Evolutionary conservation across 2,888 invertebrate genomes (phyloP).

Genomic region (Pseudococcus viburni): DNA sequence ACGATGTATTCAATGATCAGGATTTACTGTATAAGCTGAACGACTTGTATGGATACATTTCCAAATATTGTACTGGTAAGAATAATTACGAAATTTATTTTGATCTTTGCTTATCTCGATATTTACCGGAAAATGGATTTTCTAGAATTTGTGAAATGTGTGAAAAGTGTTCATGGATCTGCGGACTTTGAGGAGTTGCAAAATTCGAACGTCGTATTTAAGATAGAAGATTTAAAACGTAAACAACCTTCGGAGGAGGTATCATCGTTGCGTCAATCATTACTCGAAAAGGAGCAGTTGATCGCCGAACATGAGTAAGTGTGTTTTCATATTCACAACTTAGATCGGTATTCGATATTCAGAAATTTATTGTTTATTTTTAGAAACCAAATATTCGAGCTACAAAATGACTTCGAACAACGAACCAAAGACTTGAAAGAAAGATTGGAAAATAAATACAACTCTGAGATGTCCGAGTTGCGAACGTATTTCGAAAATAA

Average conservation of each 20-base stretch:
- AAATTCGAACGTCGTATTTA: constrained; percentile 51
- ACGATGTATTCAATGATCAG: constrained; percentile 20
- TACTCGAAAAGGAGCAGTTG: constrained; percentile 36
- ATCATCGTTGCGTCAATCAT: background rate
- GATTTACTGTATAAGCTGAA: constrained; percentile 55
- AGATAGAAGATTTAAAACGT: constrained; percentile 50
- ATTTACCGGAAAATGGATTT: background rate
- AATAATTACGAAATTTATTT: background rate
- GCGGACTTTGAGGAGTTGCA: constrained; percentile 28
- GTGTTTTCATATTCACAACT: background rate
- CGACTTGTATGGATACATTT: constrained; percentile 34
- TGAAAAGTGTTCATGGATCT: constrained; percentile 21
- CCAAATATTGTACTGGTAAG: constrained; percentile 58
- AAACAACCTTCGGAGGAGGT: constrained; percentile 46
- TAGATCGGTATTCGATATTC: background rate
- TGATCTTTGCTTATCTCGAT: background rate
- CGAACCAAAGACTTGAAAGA: constrained; percentile 20
- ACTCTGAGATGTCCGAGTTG: constrained; percentile 63
- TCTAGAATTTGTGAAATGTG: constrained; percentile 59
- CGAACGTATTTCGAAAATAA: constrained; percentile 63
- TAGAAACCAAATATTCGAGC: constrained; percentile 51
- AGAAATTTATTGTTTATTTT: background rate
- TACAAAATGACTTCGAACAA: constrained; percentile 24
- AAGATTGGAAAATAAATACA: constrained; percentile 58
- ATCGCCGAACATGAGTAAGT: constrained; percentile 56